Base-by-base conservation (phyloP, 2,797 vertebrate genomes). In the Ficedula albicollis region DNA sequence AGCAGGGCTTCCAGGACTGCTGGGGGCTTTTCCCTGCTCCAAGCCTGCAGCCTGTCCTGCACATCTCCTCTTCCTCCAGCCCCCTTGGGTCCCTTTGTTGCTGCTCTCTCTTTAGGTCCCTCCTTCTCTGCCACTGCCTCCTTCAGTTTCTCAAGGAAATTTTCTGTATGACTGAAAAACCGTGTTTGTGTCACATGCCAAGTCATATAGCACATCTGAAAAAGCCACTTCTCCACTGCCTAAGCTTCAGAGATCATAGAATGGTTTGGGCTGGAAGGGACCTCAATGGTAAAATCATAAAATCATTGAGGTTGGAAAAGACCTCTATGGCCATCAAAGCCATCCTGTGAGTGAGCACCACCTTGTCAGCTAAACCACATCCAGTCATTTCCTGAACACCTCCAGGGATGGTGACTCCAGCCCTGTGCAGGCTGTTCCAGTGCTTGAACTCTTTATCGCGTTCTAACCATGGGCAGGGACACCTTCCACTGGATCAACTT, bases 371-470 rank as follows among this genome's bases (percentile, higher is more conserved):
- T 19, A 67, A 52, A 22, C 14, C 4, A n/a, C 9, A 14, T n/a
- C 22, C 41, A 29, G 20, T 13, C 18, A 17, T 77, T 44, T 58
- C 44, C 74, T 39, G 64, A 46, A 2, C 25, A 22, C 11, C 39
- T 46, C n/a, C 25, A 77, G n/a, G 56, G 17, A 4, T 34, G n/a
- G 11, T 22, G 12, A 34, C 44, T 70, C 17, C n/a, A 70, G 18
- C 3, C 38, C 38, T 51, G 10, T 25, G 10, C 11, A 63, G 15
- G 5, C 56, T 39, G 3, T 58, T 58, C 10, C 44, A 51, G 6
- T 11, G 9, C 11, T 46, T 64, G 32, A 8, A 64, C 3, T 8
- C 14, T 60, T 32, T 44, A 14, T 39, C 7, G 58, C 1, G 0
- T 64, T 58, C 17, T 13, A 44, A 38, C 12, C 17, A 22, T 39